Base-by-base conservation (phyloP, 2,888 invertebrate genomes). In the Taenaris catops region DNA sequence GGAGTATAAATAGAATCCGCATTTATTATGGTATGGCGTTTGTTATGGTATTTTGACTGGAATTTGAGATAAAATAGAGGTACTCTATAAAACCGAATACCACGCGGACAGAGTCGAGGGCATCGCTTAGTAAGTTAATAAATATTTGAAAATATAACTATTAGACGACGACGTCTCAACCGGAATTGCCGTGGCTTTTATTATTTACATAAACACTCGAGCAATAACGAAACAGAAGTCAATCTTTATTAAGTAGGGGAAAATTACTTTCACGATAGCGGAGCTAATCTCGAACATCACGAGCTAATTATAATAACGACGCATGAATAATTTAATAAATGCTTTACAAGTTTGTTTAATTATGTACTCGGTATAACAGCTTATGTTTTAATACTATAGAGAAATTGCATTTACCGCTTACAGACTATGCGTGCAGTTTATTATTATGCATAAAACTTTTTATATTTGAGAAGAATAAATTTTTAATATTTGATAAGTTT, bases 261-360 rank as follows among this genome's bases (percentile, higher is more conserved):
- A 49, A 41, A 50, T 53, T 44, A 53, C 47, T 49, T 50, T 48
- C 49, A 38, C 48, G 47, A 49, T 48, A 38, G 47, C 44, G 31
- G 45, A 51, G 47, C 46, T 51, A 51, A 54, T 57, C 51, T 53
- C 40, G 41, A 39, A 49, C 44, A 49, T 55, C 53, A 53, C 55
- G 54, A 55, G 51, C 50, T 57, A 49, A 55, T 57, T 57, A 57
- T 51, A 57, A 57, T 50, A 55, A 53, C 50, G 50, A 51, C 46
- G 49, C 44, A 48, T 51, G 49, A 48, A 42, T 50, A 52, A 52
- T 52, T 55, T 53, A 49, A 50, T 54, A 51, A 55, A 49, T 46
- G 46, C 48, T 46, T 40, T 41, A 49, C 49, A 43, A 48, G 49
- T 51, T 40, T 37, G 38, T 48, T 47, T 51, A 48, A 49, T 48